phyloP scores from a whole-genome alignment of 2,888 invertebrate genomes.

The Oscheius sp. region DNA sequence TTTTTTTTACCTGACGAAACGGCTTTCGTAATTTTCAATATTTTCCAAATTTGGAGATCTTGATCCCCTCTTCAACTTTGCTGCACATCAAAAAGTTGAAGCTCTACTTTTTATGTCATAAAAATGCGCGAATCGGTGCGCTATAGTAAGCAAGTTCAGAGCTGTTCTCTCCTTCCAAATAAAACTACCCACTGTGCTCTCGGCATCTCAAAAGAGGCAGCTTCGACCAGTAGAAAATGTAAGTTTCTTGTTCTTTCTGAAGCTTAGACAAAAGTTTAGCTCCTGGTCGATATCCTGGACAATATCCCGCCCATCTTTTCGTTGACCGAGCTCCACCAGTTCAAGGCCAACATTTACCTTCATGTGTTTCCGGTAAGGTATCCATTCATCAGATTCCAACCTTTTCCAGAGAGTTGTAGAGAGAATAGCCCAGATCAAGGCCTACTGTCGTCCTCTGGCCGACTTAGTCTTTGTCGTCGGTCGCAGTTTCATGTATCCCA shows the following conservation, averaged over 20 bases:
- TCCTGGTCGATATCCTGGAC: slow-evolving; percentile 50
- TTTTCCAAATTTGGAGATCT: no score
- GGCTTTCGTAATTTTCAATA: no score
- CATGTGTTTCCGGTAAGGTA: slow-evolving; percentile 52
- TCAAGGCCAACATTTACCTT: slow-evolving; percentile 40
- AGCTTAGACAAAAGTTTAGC: slow-evolving; percentile 25
- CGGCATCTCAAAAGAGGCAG: slow-evolving; percentile 25
- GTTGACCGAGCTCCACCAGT: slow-evolving; percentile 47
- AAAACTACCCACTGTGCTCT: slow-evolving; percentile 5
- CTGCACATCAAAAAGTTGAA: no score
- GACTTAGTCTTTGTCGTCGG: slow-evolving; percentile 55
- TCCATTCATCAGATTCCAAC: not conserved
- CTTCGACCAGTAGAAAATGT: slow-evolving; percentile 32
- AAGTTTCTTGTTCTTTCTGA: slow-evolving; percentile 37
- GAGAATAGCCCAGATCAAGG: slow-evolving; percentile 42
- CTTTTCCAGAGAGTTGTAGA: slow-evolving; percentile 52
- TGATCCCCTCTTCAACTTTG: no score
- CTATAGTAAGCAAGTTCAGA: slow-evolving; percentile 1
- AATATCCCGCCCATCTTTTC: slow-evolving; percentile 57
- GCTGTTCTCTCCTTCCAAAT: slow-evolving; percentile 6
- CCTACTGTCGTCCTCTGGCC: slow-evolving; percentile 58
- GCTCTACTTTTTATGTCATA: no score
- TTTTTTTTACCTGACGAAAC: no score
- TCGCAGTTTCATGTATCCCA: slow-evolving; percentile 53
- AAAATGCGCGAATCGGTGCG: no score